These are phyloP conservation scores for Sesamia nonagrioides DNA, from an alignment of 1,140 invertebrate species.

Conservation along the genomic window DNA sequence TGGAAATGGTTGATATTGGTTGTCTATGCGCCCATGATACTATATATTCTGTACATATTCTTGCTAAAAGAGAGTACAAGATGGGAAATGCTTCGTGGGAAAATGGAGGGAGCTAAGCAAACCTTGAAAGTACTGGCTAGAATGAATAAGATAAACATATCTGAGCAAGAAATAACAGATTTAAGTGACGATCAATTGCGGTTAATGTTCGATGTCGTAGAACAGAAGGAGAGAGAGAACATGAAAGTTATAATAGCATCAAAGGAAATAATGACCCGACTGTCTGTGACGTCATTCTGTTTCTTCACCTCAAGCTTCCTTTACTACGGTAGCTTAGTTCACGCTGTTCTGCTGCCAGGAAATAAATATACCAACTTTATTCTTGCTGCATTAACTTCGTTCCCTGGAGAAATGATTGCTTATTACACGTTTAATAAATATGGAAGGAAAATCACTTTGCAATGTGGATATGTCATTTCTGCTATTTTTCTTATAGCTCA, in stretches of 20 bases:
- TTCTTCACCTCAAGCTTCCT: slow-evolving; percentile 91
- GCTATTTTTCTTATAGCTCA: slow-evolving; percentile 77
- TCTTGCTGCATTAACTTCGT: slow-evolving; percentile 89
- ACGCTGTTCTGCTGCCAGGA: slow-evolving; percentile 91
- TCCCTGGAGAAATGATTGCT: slow-evolving; percentile 90
- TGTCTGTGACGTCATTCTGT: slow-evolving; percentile 86
- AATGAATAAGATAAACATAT: slow-evolving; percentile 69
- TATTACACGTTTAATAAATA: slow-evolving; percentile 88
- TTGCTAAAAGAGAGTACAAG: slow-evolving; percentile 73
- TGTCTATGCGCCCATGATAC: slow-evolving; percentile 70
- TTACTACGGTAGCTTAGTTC: slow-evolving; percentile 93
- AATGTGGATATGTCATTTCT: slow-evolving; percentile 88
- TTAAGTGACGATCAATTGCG: slow-evolving; percentile 67
- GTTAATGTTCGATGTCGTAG: slow-evolving; percentile 69
- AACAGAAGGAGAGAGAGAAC: slow-evolving; percentile 72
- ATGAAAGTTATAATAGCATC: slow-evolving; percentile 73
- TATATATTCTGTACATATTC: slow-evolving; percentile 67
- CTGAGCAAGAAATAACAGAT: slow-evolving; percentile 64
- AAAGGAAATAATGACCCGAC: slow-evolving; percentile 73
- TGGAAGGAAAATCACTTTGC: slow-evolving; percentile 89
- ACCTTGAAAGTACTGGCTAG: slow-evolving; percentile 68
- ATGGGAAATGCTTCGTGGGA: slow-evolving; percentile 77
- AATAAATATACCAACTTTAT: slow-evolving; percentile 91
- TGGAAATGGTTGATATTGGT: slow-evolving; percentile 74
- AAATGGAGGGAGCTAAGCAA: slow-evolving; percentile 66